Evolutionary conservation across 2,113 vertebrate genomes (phyloP), one percentile per base, ranked within the genome.

Genomic region (Sceloporus tristichus): DNA sequence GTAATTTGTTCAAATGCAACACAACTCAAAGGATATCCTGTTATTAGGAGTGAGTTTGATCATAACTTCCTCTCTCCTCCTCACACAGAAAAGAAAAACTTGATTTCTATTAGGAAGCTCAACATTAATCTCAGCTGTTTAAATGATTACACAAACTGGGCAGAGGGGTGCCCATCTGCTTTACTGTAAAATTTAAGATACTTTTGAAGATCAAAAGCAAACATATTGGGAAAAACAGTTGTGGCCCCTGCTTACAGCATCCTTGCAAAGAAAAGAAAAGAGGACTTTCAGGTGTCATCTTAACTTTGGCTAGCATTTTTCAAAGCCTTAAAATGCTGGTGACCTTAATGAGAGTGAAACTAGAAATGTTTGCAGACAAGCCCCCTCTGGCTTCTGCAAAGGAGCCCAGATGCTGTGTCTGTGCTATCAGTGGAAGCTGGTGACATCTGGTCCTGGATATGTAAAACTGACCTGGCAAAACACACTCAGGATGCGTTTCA

Each of bases 391-490:
- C 73, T 34, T n/a, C 27, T 84, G 79, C 71, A 40, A 14, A 85
- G 70, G 70, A 42, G 76, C 81, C 65, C 1, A 3, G 34, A 29
- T 88, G 78, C 84, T 0, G 0, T 54, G 0, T 84, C 10, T 91
- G 75, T 71, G 71, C 71, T 66, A 0, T 74, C 10, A 70, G 66
- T 85, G 82, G 85, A 77, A 91, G 66, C 54, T 90, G 66, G 25
- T 92, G 87, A 87, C 75, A 27, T 88, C 85, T 92, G 80, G 9
- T 76, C 75, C 53, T 88, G 85, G 79, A 29, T 82, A 62, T 88
- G 84, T 66, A 87, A 87, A 91, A 89, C 25, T 84, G 79, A 68
- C 8, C 7, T 10, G 19, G 78, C 34, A 84, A n/a, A 82, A 19
- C n/a, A 19, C 59, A 68, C 73, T 85, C 79, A 38, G 40, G 87